Evolutionary conservation across 2,113 vertebrate genomes (phyloP).

Genomic region (Eudyptes chrysolophus): DNA sequence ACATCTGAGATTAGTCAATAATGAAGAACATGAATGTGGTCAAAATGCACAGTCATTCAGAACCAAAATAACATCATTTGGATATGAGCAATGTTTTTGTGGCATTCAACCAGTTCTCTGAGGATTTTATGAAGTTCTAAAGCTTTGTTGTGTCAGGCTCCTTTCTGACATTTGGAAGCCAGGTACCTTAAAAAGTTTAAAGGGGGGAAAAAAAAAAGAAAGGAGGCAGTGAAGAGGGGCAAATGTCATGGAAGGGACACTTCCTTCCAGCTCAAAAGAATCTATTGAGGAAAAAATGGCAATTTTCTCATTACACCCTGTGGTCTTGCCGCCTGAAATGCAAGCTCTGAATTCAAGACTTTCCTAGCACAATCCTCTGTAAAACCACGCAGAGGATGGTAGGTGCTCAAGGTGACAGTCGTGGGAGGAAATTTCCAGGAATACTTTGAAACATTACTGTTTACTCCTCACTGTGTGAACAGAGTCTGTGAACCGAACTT

Average conservation of each 20-base stretch:
- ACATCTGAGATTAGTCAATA: background rate
- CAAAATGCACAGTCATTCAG: background rate
- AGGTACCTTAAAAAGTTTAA: background rate
- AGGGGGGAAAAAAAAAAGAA: accelerated
- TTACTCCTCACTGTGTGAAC: background rate
- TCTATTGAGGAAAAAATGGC: background rate
- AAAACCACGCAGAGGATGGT: background rate
- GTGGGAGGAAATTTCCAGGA: background rate
- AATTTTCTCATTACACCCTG: background rate
- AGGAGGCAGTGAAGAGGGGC: background rate
- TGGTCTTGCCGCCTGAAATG: background rate
- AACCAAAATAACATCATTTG: background rate
- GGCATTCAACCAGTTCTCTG: background rate
- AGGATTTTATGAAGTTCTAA: background rate
- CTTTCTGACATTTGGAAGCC: background rate
- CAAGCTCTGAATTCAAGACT: background rate
- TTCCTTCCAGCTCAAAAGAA: background rate
- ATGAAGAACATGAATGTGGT: background rate
- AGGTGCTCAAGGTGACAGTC: background rate
- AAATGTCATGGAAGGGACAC: background rate
- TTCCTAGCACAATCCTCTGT: background rate
- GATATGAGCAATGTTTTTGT: background rate
- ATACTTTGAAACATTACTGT: background rate
- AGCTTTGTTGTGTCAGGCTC: background rate
- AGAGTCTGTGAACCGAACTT: background rate